Percentiles rank a stretch among this genome's conserved stretches.
These are phyloP conservation scores for Lanistes nyassanus DNA, from an alignment of 1,140 invertebrate genomes.

Conservation along the genomic window DNA sequence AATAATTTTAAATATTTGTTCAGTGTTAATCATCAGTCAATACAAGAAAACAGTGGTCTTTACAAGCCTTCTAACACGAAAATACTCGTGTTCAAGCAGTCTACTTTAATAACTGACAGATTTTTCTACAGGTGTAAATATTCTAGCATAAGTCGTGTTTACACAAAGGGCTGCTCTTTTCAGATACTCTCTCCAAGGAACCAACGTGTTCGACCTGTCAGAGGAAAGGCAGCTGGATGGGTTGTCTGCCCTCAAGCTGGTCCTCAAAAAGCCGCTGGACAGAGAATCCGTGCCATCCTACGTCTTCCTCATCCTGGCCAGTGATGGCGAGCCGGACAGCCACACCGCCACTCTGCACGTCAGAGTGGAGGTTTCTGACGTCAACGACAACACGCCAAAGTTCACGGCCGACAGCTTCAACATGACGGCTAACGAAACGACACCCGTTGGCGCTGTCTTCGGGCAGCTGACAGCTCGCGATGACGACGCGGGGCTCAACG, in stretches of 20 bases:
- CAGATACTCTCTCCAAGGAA: slow-evolving; percentile 81
- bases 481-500: slow-evolving; percentile 53
- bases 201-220: slow-evolving; percentile 42
- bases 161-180: background rate
- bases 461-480: slow-evolving; percentile 50
- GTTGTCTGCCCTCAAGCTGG: slow-evolving; percentile 45
- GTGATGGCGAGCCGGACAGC: slow-evolving; percentile 83
- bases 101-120: too few species aligned
- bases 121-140: too few species aligned
- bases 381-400: slow-evolving; percentile 91
- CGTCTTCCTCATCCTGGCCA: slow-evolving; percentile 85
- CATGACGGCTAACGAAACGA: slow-evolving; percentile 80
- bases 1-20: too few species aligned
- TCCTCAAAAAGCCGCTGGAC: slow-evolving; percentile 72
- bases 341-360: slow-evolving; percentile 65
- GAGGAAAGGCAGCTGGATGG: slow-evolving; percentile 46
- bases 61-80: too few species aligned
- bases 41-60: too few species aligned
- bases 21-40: too few species aligned
- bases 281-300: slow-evolving; percentile 90
- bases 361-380: slow-evolving; percentile 72
- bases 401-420: slow-evolving; percentile 69
- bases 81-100: too few species aligned
- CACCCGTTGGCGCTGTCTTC: slow-evolving; percentile 36
- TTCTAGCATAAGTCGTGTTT: too few species aligned